Evolutionary conservation across 2,797 vertebrate genomes (phyloP), one percentile per base, ranked within the genome.

Genomic region (Sebastes glaucus): DNA sequence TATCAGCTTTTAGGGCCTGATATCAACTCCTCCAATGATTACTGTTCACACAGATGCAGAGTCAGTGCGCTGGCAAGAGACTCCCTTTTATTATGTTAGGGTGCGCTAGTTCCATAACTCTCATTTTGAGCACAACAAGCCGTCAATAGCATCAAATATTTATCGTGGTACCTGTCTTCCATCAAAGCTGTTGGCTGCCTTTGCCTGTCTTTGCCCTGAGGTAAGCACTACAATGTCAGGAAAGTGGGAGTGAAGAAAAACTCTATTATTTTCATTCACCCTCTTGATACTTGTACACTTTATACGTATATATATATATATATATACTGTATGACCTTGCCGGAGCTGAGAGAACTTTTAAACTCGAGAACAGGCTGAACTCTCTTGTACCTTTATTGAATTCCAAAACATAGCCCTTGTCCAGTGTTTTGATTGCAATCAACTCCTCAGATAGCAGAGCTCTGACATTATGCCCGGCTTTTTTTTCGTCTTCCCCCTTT

Each of bases 131-230:
- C 93, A 91, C 92, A 85, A 46, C 53, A 91, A 63, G 55, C 76
- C 56, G 55, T 94, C 90, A 92, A 93, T 94, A 89, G 87, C 95
- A 96, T 97, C 94, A 97, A 96, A 96, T 96, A 96, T 95, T 96
- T 95, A 96, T 93, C 92, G 59, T 81, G 81, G 65, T 94, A 94
- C 90, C 94, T 94, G 93, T 95, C 95, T 94, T 94, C 95, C 93
- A 95, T 96, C 94, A 96, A 96, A 96, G 91, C 81, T 80, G 73
- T 88, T 83, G 77, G 88, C 76, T 89, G 87, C 89, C 85, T 90
- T 88, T 94, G 94, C 77, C 87, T 77, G 73, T 83, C 84, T 89
- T 86, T 93, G 90, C 91, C 93, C 89, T 52, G 18, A 87, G 90
- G 90, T 88, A 83, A 90, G 84, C 49, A 77, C 82, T 81, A 74